Conservation (phyloP, 2,113 vertebrate genomes). For the Antechinus flavipes region DNA sequence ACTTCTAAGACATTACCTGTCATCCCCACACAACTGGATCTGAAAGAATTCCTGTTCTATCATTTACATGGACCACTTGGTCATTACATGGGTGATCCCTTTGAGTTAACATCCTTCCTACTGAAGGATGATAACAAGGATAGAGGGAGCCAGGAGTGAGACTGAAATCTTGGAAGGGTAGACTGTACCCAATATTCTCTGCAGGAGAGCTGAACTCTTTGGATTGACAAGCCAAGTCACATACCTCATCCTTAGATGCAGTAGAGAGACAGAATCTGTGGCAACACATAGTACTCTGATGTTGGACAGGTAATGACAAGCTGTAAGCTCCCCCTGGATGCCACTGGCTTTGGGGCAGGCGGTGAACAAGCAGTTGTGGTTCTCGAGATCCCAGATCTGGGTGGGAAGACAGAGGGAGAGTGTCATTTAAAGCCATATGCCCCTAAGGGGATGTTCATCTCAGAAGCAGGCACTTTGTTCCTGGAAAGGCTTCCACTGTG, state of each 20-base stretch:
- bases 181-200: background rate
- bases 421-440: fast-evolving
- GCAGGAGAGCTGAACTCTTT: background rate
- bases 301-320: conserved; percentile 80
- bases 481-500: background rate
- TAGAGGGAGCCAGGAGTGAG: background rate
- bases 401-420: background rate
- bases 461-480: background rate
- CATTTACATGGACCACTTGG: background rate
- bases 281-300: conserved; percentile 82
- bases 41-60: background rate
- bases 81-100: background rate
- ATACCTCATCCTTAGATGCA: conserved; percentile 84
- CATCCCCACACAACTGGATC: background rate
- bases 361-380: conserved; percentile 84
- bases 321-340: conserved; percentile 78
- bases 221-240: background rate
- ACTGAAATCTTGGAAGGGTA: background rate
- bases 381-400: conserved; percentile 88
- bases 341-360: conserved; percentile 81
- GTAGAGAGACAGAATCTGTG: conserved; percentile 76
- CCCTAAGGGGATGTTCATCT: background rate
- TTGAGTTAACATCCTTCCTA: background rate
- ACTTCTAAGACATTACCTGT: background rate
- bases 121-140: background rate